Evolutionary conservation across 2,797 vertebrate species (phyloP).

Genomic region (Phoxinus dragarum): DNA sequence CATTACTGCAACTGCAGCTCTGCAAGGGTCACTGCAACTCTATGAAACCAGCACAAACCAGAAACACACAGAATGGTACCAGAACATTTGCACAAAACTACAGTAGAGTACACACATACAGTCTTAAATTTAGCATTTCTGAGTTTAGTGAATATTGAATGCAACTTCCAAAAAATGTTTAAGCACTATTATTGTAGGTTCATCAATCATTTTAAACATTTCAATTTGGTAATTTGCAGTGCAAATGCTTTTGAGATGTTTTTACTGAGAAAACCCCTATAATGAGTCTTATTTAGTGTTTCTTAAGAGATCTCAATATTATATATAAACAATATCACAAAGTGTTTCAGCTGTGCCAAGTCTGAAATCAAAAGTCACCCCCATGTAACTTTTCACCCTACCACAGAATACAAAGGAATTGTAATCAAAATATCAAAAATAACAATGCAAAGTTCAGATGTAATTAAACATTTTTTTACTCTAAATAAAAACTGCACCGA

Average conservation of each 20-base stretch:
- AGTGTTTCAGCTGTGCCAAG: background rate
- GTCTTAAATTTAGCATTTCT: background rate
- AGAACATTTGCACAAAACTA: background rate
- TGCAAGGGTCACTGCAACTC: slow-evolving; percentile 46
- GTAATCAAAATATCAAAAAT: background rate
- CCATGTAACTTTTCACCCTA: background rate
- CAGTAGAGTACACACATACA: slow-evolving; percentile 28
- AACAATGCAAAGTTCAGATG: background rate
- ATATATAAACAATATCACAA: background rate
- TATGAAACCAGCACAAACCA: slow-evolving; percentile 46
- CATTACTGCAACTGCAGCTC: slow-evolving; percentile 35
- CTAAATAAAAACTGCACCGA: background rate
- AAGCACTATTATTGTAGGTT: background rate
- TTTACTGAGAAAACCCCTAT: background rate
- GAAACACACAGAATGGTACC: slow-evolving; percentile 1
- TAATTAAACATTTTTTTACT: background rate
- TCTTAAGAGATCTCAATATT: background rate
- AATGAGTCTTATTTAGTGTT: background rate
- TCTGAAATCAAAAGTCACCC: background rate
- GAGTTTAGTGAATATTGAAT: background rate
- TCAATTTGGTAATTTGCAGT: background rate
- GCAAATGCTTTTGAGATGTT: background rate
- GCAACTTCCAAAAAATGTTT: background rate
- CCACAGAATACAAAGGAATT: background rate
- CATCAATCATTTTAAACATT: background rate